Base-by-base conservation (phyloP, 2,797 vertebrate species). In the Poecilia velifera region DNA sequence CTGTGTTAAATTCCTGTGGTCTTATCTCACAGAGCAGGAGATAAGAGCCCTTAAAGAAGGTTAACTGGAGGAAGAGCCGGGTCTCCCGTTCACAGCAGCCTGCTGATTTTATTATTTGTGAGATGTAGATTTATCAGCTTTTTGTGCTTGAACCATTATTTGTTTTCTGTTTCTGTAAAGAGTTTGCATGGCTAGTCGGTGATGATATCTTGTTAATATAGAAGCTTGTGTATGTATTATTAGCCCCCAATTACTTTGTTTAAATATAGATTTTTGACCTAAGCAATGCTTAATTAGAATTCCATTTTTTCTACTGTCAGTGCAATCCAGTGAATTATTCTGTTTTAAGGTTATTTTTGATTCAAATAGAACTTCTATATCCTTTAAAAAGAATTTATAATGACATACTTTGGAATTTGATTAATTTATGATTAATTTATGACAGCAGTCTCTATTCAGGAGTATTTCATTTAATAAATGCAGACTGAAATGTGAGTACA, bases 1-100 rank as follows among this genome's bases (percentile, higher is more conserved):
- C 41, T 25, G 34, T 71, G 49, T 79, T 76, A 51, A 73, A 86
- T 87, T 84, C 71, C 75, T 88, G 1, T 16, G 13, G 43, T 79
- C 73, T 84, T 90, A 86, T 90, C 83, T 90, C 76, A 86, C 53
- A 75, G 28, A 28, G 36, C 49, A 0, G 14, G 59, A 39, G 80
- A 73, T 82, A 10, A 81, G 20, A 82, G 45, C 49, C 57, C 51
- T 75, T 1, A 77, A 43, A 25, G 51, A 13, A 82, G n/a, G 72
- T 80, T 78, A 76, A 79, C 34, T 18, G 55, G 45, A 76, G 73
- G 18, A 62, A 85, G 73, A 84, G 41, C n/a, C 49, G 28, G n/a
- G 28, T 68, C 77, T 79, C 47, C 39, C 72, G 4, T 4, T 72
- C n/a, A 46, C 28, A 4, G 34, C 43, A 72, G 70, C 45, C 4